phyloP scores from a whole-genome alignment of 2,797 vertebrate genomes.

The Botia kubotai region DNA sequence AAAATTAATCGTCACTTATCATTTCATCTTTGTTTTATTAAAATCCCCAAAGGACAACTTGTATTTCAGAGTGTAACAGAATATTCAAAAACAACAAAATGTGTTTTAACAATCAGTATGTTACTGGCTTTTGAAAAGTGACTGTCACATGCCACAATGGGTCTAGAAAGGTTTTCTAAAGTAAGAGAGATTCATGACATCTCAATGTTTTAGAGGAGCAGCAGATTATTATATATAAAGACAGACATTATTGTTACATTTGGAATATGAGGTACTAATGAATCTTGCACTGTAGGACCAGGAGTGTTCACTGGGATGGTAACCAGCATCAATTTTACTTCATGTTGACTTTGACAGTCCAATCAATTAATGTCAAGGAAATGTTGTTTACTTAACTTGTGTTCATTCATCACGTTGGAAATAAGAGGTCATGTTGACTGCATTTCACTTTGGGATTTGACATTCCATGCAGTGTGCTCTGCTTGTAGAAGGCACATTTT shows the following conservation, averaged over 20 bases:
- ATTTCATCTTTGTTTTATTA: too few species aligned
- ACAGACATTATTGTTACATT: background rate
- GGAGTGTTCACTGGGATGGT: background rate
- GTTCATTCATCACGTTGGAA: background rate
- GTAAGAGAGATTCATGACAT: too few species aligned
- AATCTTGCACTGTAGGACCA: background rate
- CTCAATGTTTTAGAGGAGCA: too few species aligned
- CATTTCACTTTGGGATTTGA: conserved; percentile 11
- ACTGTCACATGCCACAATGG: too few species aligned
- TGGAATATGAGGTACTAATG: background rate
- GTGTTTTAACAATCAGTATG: too few species aligned
- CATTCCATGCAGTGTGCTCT: background rate
- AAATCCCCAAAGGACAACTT: too few species aligned
- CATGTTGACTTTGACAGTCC: background rate
- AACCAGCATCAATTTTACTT: background rate
- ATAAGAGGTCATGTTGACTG: background rate
- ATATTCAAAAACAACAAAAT: too few species aligned
- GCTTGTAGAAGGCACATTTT: background rate
- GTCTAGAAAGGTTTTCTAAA: too few species aligned
- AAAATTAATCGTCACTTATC: too few species aligned
- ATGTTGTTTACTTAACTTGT: background rate
- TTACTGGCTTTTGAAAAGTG: too few species aligned
- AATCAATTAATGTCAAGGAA: background rate
- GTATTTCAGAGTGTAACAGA: too few species aligned
- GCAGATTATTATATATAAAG: too few species aligned